Percentiles rank a stretch among this genome's conserved stretches.
Evolutionary conservation across 2,888 invertebrate species (phyloP).

Genomic region (Copidosoma aretas): DNA sequence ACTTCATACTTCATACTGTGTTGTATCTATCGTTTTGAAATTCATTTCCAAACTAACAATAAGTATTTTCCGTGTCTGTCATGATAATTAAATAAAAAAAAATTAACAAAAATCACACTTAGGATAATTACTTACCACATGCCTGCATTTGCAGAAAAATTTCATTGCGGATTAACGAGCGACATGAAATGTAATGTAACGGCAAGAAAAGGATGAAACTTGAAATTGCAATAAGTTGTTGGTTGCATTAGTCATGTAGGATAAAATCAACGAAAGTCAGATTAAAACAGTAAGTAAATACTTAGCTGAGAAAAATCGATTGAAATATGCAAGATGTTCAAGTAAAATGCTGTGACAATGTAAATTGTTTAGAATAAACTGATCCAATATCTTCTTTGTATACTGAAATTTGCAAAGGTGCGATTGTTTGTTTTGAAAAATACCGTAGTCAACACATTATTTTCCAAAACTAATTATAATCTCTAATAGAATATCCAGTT

Average conservation of each 20-base stretch:
- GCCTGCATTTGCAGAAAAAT: neutral
- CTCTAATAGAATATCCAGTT: no score
- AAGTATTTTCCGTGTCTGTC: no score
- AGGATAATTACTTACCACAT: neutral
- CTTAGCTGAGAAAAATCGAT: no score
- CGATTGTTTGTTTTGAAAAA: neutral
- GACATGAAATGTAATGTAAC: neutral
- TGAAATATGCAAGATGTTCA: slow-evolving; percentile 2
- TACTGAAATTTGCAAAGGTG: no score
- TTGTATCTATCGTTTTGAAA: no score
- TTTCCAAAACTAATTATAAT: neutral
- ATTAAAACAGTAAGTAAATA: no score
- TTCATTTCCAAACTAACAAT: no score
- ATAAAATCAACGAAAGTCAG: slow-evolving; percentile 29
- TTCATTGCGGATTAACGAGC: slow-evolving; percentile 31
- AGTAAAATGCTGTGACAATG: no score
- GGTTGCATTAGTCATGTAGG: neutral
- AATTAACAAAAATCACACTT: slow-evolving; percentile 14
- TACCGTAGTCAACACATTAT: slow-evolving; percentile 1
- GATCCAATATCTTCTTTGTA: no score
- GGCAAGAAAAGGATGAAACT: slow-evolving; percentile 8
- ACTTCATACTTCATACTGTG: no score
- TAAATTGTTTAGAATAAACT: no score
- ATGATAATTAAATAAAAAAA: no score
- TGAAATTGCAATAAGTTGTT: slow-evolving; percentile 12